These are phyloP conservation scores for Zaprionus taronus DNA, from an alignment of 1,140 invertebrate species.

Conservation along the genomic window DNA sequence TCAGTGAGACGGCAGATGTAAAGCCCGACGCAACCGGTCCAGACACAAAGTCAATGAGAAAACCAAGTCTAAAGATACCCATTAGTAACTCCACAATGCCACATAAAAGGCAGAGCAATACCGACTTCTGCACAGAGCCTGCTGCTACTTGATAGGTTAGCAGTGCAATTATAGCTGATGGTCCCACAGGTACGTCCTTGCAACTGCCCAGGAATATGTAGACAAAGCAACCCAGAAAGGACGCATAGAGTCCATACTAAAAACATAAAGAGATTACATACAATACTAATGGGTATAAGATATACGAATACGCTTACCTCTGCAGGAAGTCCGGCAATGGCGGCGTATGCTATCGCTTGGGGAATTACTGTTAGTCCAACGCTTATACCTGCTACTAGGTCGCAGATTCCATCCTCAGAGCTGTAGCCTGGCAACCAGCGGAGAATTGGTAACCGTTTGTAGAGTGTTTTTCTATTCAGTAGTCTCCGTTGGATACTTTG, in stretches of 20 bases:
- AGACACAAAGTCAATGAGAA: slow-evolving; percentile 96
- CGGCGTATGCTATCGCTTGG: slow-evolving; percentile 93
- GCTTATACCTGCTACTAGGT: slow-evolving; percentile 93
- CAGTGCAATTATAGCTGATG: slow-evolving; percentile 93
- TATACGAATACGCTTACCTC: slow-evolving; percentile 56
- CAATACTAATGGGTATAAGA: neutral
- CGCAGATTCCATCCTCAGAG: slow-evolving; percentile 88
- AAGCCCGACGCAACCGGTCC: slow-evolving; percentile 96
- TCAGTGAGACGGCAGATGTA: slow-evolving; percentile 95
- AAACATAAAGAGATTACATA: neutral
- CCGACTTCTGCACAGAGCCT: slow-evolving; percentile 90
- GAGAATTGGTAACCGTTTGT: slow-evolving; percentile 89
- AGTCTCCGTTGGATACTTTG: slow-evolving; percentile 45
- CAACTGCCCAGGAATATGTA: slow-evolving; percentile 96
- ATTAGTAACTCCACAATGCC: slow-evolving; percentile 93
- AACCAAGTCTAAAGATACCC: slow-evolving; percentile 95
- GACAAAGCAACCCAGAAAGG: slow-evolving; percentile 95
- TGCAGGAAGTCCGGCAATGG: slow-evolving; percentile 91
- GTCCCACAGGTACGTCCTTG: slow-evolving; percentile 93
- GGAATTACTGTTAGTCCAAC: slow-evolving; percentile 94
- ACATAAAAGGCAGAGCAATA: slow-evolving; percentile 91
- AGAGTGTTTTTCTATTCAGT: slow-evolving; percentile 88
- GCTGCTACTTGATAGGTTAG: slow-evolving; percentile 91
- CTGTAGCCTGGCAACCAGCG: slow-evolving; percentile 91
- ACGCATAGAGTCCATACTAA: slow-evolving; percentile 95